These are phyloP conservation scores for Aphelinus atriplicis DNA, from an alignment of 1,140 invertebrate genomes.

Conservation along the genomic window DNA sequence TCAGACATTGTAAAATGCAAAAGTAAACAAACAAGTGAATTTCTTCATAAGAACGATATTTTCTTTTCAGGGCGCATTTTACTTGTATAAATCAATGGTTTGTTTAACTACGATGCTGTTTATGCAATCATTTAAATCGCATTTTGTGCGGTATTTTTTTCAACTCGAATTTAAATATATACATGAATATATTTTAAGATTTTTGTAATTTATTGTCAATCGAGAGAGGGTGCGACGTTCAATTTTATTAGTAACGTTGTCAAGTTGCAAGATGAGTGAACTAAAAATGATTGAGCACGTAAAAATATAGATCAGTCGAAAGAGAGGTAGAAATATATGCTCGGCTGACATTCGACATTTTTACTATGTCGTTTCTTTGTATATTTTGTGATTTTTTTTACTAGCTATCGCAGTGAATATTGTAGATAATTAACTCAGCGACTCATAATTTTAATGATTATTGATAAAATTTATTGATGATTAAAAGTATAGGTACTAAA, in stretches of 20 bases:
- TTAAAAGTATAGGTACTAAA: slow-evolving; percentile 61
- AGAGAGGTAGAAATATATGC: background rate
- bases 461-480: slow-evolving; percentile 47
- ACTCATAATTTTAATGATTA: slow-evolving; percentile 61
- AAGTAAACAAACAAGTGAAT: slow-evolving; percentile 39
- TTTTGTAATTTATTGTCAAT: slow-evolving; percentile 40
- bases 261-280: slow-evolving; percentile 15
- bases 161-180: slow-evolving; percentile 25
- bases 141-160: slow-evolving; percentile 10
- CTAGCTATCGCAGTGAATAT: slow-evolving; percentile 45
- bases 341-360: slow-evolving; percentile 20
- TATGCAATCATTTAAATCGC: slow-evolving; percentile 18
- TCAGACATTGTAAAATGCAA: slow-evolving; percentile 31
- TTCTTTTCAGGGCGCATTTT: slow-evolving; percentile 42
- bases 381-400: slow-evolving; percentile 68
- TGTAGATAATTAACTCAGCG: slow-evolving; percentile 65
- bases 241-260: slow-evolving; percentile 15
- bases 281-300: slow-evolving; percentile 25
- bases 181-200: slow-evolving; percentile 38
- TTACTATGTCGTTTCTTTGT: slow-evolving; percentile 53
- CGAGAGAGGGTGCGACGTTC: slow-evolving; percentile 13
- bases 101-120: slow-evolving; percentile 32
- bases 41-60: slow-evolving; percentile 21
- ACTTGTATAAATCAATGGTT: slow-evolving; percentile 26
- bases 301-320: slow-evolving; percentile 24